phyloP scores from a whole-genome alignment of 2,113 vertebrate genomes.

The Pseudopipra pipra region DNA sequence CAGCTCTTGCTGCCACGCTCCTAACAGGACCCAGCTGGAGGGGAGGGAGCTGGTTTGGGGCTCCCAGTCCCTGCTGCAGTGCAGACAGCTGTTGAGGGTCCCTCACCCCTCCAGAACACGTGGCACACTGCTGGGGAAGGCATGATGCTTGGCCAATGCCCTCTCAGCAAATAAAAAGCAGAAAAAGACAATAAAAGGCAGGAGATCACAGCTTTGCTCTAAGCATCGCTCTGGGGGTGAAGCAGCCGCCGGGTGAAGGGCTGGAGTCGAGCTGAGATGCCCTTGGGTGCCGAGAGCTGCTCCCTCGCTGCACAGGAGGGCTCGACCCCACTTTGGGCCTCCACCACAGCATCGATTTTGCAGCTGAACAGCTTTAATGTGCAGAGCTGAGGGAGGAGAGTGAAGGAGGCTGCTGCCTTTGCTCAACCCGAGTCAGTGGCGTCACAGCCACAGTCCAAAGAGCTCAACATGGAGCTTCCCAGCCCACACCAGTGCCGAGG shows the following conservation, averaged over 20 bases:
- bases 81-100: not conserved
- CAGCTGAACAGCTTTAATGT: not conserved
- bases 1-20: not conserved
- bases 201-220: not conserved
- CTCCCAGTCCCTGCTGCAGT: not conserved
- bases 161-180: not conserved
- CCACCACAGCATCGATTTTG: not conserved
- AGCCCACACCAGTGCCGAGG: rapidly evolving
- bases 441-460: rapidly evolving
- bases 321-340: not conserved
- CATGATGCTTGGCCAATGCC: rapidly evolving
- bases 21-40: not conserved
- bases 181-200: not conserved
- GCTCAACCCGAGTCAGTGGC: rapidly evolving
- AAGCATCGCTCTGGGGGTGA: not conserved
- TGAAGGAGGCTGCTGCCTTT: not conserved
- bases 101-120: rapidly evolving
- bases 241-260: not conserved
- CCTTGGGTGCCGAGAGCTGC: not conserved
- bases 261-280: not conserved
- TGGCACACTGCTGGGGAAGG: rapidly evolving
- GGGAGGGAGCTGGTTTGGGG: not conserved
- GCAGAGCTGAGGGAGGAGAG: not conserved
- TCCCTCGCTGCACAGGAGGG: not conserved
- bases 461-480: not conserved